Conservation (phyloP, 2,888 invertebrate genomes). For the Agonum fuliginosum region DNA sequence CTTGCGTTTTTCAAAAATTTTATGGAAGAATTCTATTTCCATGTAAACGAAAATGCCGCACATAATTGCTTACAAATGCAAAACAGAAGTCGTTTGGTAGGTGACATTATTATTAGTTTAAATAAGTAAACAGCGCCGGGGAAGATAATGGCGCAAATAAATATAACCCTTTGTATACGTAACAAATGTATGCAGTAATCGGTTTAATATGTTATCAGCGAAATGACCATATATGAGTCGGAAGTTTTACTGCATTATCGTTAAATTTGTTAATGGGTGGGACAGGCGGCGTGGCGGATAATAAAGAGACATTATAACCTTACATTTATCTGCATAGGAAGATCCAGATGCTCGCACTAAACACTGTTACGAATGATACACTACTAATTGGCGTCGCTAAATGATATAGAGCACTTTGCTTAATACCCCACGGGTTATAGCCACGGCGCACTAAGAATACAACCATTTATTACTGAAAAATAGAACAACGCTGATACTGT, state of each 20-base stretch:
- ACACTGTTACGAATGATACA: conserved; percentile 32
- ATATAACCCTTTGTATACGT: neutral
- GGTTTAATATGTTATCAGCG: conserved; percentile 6
- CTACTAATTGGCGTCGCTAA: conserved; percentile 38
- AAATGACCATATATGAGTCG: conserved; percentile 6
- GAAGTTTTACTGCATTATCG: conserved; percentile 48
- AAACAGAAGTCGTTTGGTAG: conserved; percentile 2
- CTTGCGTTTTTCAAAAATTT: conserved; percentile 22
- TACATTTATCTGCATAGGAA: conserved; percentile 46
- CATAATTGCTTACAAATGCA: conserved; percentile 27
- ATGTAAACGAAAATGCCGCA: conserved; percentile 22
- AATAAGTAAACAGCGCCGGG: neutral
- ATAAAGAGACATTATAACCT: conserved; percentile 44
- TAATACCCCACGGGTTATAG: conserved; percentile 27
- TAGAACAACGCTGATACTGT: neutral
- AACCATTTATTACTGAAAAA: conserved; percentile 39
- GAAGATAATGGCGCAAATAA: neutral
- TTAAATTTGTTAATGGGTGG: conserved; percentile 49
- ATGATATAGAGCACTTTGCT: conserved; percentile 53
- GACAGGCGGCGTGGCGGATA: conserved; percentile 1
- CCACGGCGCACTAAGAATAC: conserved; percentile 2
- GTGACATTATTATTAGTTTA: neutral
- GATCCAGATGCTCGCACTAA: conserved; percentile 1
- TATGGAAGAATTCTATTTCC: conserved; percentile 17
- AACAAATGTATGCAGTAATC: neutral